Conservation (phyloP, 2,888 invertebrate genomes). For the Campoplex nolae region DNA sequence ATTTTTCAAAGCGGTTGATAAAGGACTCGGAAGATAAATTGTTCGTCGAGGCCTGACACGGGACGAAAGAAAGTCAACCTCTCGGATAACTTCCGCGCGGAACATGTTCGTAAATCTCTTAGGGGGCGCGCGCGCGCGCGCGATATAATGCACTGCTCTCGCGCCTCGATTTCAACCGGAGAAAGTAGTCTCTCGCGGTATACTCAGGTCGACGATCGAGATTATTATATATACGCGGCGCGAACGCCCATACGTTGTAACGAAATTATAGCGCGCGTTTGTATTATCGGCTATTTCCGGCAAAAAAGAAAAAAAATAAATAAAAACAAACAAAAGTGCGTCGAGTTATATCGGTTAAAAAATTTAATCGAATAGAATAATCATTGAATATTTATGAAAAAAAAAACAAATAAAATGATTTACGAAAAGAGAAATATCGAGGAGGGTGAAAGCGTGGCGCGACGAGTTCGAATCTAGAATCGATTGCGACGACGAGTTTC, state of each 20-base stretch:
- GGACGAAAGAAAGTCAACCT: conserved; percentile 32
- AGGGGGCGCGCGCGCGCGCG: conserved; percentile 2
- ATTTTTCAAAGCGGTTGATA: background rate
- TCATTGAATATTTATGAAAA: background rate
- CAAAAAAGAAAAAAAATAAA: background rate
- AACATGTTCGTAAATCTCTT: conserved; percentile 62
- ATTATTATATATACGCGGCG: background rate
- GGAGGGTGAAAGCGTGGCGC: conserved; percentile 57
- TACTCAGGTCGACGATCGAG: conserved; percentile 5
- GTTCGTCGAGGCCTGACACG: background rate
- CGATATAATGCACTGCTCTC: conserved; percentile 11
- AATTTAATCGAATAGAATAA: background rate
- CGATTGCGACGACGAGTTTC: conserved; percentile 54
- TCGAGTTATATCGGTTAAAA: background rate
- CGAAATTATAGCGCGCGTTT: conserved; percentile 4
- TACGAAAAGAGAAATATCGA: background rate
- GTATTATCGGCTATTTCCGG: conserved; percentile 2
- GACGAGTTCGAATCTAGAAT: no score
- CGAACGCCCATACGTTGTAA: conserved; percentile 13
- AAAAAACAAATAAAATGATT: background rate
- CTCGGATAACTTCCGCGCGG: conserved; percentile 37
- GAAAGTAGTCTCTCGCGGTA: conserved; percentile 26
- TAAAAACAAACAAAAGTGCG: background rate
- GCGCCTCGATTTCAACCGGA: background rate
- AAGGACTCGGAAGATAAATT: background rate